These are phyloP conservation scores for Platycheirus albimanus DNA, from an alignment of 2,888 invertebrate genomes.

Conservation along the genomic window DNA sequence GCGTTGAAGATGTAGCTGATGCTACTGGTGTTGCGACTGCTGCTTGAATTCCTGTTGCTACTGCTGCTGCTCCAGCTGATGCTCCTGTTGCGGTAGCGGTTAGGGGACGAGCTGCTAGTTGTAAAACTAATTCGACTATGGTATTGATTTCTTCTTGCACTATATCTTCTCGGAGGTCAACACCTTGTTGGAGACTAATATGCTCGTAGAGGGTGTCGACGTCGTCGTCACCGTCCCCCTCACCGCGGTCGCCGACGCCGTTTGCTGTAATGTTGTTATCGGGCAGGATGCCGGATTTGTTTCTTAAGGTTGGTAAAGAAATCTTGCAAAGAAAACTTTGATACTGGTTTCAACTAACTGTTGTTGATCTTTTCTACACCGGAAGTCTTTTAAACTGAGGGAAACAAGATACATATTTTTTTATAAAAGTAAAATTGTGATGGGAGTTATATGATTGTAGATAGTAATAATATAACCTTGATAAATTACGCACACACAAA, in stretches of 20 bases:
- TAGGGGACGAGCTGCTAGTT: slow-evolving; percentile 59
- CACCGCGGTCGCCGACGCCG: slow-evolving; percentile 66
- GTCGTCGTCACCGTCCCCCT: slow-evolving; percentile 67
- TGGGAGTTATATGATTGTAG: no score
- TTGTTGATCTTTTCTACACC: no score
- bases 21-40: slow-evolving; percentile 1
- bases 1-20: not conserved
- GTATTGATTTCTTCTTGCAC: slow-evolving; percentile 64
- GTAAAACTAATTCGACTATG: slow-evolving; percentile 66
- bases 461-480: no score
- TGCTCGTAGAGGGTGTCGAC: slow-evolving; percentile 60
- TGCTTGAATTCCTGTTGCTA: slow-evolving; percentile 9
- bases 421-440: no score
- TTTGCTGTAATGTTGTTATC: slow-evolving; percentile 51
- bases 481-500: no score
- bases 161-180: slow-evolving; percentile 63
- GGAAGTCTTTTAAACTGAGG: no score
- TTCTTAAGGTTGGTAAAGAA: no score
- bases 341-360: no score
- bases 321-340: no score
- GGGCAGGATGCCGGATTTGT: slow-evolving; percentile 61
- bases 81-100: slow-evolving; percentile 25
- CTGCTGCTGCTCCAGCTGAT: not conserved
- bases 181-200: slow-evolving; percentile 62
- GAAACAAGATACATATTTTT: no score